Evolutionary conservation across 2,113 vertebrate genomes (phyloP).

Genomic region (Neolamprologus longior): DNA sequence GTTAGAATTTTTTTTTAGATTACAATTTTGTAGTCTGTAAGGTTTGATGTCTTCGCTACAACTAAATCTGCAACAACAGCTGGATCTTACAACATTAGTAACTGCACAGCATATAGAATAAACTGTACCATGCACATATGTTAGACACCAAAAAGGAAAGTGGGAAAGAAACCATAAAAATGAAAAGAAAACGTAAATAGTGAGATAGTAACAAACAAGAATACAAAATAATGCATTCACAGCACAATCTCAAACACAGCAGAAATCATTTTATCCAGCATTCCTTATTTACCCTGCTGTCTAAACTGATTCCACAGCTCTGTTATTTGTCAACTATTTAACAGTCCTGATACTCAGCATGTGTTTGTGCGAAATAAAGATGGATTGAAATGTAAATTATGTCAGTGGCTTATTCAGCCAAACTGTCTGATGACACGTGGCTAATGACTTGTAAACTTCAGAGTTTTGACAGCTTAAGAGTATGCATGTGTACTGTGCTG

Average conservation of each 20-base stretch:
- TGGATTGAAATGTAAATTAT: background rate
- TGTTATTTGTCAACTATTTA: constrained; percentile 8
- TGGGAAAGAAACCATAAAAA: background rate
- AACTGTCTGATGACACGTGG: background rate
- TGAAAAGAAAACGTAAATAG: background rate
- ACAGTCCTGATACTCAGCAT: background rate
- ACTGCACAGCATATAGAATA: background rate
- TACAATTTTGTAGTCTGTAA: background rate
- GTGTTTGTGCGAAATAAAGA: background rate
- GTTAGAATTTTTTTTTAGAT: background rate
- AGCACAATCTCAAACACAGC: background rate
- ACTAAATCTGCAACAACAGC: background rate
- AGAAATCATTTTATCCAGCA: background rate
- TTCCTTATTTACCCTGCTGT: background rate
- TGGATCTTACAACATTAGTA: background rate
- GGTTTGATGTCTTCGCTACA: background rate
- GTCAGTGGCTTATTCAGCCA: background rate
- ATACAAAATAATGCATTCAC: background rate
- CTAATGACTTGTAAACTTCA: background rate
- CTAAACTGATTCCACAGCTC: background rate
- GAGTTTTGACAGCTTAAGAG: background rate
- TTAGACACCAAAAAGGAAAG: background rate
- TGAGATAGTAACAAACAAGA: background rate
- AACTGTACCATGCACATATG: background rate
- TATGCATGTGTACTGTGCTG: background rate